phyloP scores from a whole-genome alignment of 2,113 vertebrate species.

The Pundamilia nyererei region DNA sequence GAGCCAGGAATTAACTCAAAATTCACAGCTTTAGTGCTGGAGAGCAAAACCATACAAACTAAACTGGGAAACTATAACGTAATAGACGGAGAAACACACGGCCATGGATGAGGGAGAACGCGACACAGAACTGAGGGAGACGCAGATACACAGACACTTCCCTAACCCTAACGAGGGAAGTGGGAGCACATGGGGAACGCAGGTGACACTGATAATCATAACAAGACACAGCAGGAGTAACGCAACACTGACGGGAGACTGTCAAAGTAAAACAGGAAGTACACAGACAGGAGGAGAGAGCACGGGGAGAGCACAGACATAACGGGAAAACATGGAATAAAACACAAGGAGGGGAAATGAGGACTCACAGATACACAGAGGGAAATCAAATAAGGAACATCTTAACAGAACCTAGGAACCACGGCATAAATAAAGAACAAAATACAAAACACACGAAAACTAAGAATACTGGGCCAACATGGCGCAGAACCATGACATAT shows the following conservation, averaged over 20 bases:
- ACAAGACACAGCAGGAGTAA: too few species aligned
- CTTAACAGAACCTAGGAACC: not conserved
- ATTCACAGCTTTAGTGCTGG: not conserved
- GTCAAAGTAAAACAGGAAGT: too few species aligned
- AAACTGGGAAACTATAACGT: not conserved
- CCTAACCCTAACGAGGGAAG: too few species aligned
- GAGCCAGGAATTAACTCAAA: not conserved
- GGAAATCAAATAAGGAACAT: rapidly evolving
- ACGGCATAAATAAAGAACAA: not conserved
- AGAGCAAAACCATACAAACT: not conserved
- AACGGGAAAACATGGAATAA: not conserved
- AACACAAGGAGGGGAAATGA: not conserved
- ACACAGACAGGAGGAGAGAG: not conserved
- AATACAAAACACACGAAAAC: not conserved
- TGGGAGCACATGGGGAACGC: too few species aligned
- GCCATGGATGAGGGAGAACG: rapidly evolving
- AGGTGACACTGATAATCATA: too few species aligned
- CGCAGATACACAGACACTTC: not conserved
- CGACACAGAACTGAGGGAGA: not conserved
- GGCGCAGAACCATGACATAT: not conserved
- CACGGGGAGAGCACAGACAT: not conserved
- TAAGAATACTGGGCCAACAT: not conserved
- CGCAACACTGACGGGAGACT: too few species aligned
- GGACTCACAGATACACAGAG: not conserved
- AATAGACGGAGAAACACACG: rapidly evolving